phyloP scores from a whole-genome alignment of 2,888 invertebrate species.

The Cataglyphis altisquamis region DNA sequence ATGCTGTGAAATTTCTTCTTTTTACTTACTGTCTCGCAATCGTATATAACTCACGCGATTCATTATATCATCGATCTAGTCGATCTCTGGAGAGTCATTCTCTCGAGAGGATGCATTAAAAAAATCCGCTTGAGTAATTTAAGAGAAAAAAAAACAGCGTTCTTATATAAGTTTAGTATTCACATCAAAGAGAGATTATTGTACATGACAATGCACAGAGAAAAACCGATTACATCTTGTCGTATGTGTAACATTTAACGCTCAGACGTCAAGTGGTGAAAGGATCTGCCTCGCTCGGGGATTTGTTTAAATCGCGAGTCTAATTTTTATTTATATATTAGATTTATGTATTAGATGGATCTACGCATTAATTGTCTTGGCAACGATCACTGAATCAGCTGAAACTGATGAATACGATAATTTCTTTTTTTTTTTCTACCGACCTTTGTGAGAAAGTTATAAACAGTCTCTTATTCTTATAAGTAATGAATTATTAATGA shows the following conservation, averaged over 20 bases:
- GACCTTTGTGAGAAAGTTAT: slow-evolving; percentile 60
- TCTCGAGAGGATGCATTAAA: background rate
- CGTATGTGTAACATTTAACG: slow-evolving; percentile 72
- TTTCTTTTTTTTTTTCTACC: background rate
- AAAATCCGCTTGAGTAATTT: background rate
- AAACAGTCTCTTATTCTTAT: background rate
- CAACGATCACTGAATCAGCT: slow-evolving; percentile 2
- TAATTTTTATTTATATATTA: background rate
- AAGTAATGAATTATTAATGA: background rate
- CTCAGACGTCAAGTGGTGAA: slow-evolving; percentile 72
- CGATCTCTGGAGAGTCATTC: background rate
- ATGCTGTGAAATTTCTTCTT: slow-evolving; percentile 13
- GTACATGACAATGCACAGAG: background rate
- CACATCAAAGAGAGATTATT: background rate
- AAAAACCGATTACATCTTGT: slow-evolving; percentile 71
- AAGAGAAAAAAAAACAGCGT: background rate
- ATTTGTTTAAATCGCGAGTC: slow-evolving; percentile 55
- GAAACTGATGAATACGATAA: slow-evolving; percentile 54
- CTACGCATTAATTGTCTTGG: slow-evolving; percentile 32
- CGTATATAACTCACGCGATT: slow-evolving; percentile 13
- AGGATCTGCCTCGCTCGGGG: slow-evolving; percentile 74
- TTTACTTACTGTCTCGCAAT: background rate
- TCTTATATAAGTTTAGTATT: background rate
- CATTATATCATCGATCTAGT: background rate
- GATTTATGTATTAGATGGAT: slow-evolving; percentile 50